These are phyloP conservation scores for Coleophora deauratella DNA, from an alignment of 2,888 invertebrate genomes.

Conservation along the genomic window DNA sequence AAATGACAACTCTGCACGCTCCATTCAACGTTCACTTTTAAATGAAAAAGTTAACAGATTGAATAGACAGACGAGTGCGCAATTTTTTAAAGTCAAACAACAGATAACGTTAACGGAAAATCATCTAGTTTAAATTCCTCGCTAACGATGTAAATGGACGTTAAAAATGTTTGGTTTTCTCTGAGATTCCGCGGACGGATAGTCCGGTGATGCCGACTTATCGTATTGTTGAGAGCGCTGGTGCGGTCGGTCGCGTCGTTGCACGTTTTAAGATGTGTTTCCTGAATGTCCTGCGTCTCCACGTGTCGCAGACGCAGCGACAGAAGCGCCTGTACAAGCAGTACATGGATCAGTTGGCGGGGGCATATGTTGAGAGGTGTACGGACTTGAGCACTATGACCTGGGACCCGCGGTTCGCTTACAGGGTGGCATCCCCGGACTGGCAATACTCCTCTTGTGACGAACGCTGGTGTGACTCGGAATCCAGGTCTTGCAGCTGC, in stretches of 20 bases:
- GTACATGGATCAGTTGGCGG: conserved; percentile 63
- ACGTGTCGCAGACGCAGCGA: conserved; percentile 66
- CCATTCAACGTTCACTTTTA: conserved; percentile 57
- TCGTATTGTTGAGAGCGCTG: conserved; percentile 39
- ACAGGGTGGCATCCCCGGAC: conserved; percentile 40
- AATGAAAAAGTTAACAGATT: conserved; percentile 50
- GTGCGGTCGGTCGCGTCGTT: conserved; percentile 31
- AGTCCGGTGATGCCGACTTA: conserved; percentile 45
- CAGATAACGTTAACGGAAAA: conserved; percentile 22
- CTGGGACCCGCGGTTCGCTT: conserved; percentile 44
- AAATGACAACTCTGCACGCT: conserved; percentile 14
- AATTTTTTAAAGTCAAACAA: conserved; percentile 2
- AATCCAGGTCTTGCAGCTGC: conserved; percentile 43
- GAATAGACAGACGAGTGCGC: conserved; percentile 21
- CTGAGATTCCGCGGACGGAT: conserved; percentile 39
- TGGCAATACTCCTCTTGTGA: conserved; percentile 53
- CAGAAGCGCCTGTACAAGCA: conserved; percentile 68
- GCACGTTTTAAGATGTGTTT: conserved; percentile 67
- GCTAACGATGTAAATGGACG: conserved; percentile 38
- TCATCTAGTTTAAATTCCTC: conserved; percentile 36
- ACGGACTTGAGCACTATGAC: conserved; percentile 44
- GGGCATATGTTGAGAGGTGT: conserved; percentile 60
- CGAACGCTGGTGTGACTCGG: conserved; percentile 46
- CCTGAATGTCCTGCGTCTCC: conserved; percentile 70
- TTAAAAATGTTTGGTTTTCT: conserved; percentile 42